Conservation (phyloP, 2,113 vertebrate species). For the Hystrix brachyura region DNA sequence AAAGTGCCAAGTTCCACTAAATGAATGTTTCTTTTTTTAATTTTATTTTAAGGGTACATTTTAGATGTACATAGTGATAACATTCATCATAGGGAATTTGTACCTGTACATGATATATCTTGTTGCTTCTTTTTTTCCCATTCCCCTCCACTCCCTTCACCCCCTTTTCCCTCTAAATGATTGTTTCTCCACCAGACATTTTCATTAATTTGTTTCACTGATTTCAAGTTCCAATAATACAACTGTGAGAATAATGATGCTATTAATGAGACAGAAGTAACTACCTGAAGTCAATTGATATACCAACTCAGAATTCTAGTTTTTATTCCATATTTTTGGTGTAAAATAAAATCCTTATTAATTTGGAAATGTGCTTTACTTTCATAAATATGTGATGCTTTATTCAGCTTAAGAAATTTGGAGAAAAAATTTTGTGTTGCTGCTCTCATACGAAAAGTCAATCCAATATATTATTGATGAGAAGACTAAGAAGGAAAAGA, state of each 20-base stretch:
- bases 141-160: no score
- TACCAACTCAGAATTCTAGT: not conserved
- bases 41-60: no score
- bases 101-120: no score
- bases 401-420: constrained; percentile 19
- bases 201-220: not conserved
- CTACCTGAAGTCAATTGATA: not conserved
- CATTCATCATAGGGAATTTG: no score
- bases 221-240: constrained; percentile 7
- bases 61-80: no score
- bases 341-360: constrained; percentile 13
- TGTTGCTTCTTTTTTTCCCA: no score
- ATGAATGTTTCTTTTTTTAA: not conserved
- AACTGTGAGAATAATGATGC: not conserved
- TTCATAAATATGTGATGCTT: not conserved
- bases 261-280: not conserved
- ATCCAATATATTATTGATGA: not conserved
- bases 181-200: not conserved
- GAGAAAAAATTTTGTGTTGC: not conserved
- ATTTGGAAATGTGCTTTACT: not conserved
- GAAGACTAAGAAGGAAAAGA: constrained; percentile 33
- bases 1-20: not conserved
- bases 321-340: not conserved
- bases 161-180: not conserved
- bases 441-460: not conserved